These are phyloP conservation scores for Tachycineta bicolor DNA, from an alignment of 2,113 vertebrate genomes.

Conservation along the genomic window DNA sequence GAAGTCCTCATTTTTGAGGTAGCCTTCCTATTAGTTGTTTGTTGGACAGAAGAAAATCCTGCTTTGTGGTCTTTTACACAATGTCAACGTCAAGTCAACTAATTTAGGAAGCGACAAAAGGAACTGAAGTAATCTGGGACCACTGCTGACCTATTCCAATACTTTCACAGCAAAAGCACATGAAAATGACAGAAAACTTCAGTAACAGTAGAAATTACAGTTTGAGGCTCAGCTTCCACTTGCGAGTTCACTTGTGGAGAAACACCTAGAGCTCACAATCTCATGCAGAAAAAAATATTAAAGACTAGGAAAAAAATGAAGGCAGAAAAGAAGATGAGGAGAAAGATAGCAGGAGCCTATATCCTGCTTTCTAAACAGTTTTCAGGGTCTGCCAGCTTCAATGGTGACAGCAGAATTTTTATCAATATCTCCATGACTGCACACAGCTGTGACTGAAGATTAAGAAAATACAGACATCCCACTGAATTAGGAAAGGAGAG, in stretches of 20 bases:
- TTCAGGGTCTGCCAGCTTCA: not conserved
- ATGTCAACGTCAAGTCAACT: not conserved
- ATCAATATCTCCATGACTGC: not conserved
- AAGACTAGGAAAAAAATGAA: not conserved
- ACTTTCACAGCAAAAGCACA: not conserved
- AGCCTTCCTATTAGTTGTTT: not conserved
- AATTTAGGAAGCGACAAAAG: not conserved
- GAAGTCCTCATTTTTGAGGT: not conserved
- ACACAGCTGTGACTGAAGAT: not conserved
- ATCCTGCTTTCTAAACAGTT: not conserved
- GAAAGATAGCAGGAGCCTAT: not conserved
- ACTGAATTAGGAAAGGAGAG: not conserved
- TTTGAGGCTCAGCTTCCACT: not conserved
- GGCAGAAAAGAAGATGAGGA: not conserved
- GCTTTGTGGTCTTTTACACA: not conserved
- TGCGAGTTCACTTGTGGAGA: not conserved
- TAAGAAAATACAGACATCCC: not conserved
- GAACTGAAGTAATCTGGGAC: not conserved
- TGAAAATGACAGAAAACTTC: not conserved
- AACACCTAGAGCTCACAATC: not conserved
- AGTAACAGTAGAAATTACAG: not conserved
- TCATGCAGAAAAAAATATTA: not conserved
- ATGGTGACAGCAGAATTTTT: not conserved
- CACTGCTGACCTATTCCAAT: not conserved
- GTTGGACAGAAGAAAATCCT: not conserved